phyloP scores from a whole-genome alignment of 2,888 invertebrate species.

The Orgyia antiqua region DNA sequence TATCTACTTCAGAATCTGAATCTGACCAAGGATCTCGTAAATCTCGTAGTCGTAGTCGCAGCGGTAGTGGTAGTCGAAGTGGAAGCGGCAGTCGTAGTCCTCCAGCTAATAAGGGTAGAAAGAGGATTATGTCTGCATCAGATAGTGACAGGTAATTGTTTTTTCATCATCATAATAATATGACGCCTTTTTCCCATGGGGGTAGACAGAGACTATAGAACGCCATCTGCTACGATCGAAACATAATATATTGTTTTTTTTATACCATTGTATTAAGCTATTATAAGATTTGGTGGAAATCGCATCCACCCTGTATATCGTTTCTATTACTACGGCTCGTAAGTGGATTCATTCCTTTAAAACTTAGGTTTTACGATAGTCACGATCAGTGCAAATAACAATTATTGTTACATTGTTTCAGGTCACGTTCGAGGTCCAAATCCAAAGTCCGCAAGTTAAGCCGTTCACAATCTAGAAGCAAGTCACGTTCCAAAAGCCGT shows the following conservation, averaged over 20 bases:
- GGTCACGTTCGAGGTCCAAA: slow-evolving; percentile 47
- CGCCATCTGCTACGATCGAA: too few relatives aligned
- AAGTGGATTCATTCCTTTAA: too few relatives aligned
- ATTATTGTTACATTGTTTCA: slow-evolving; percentile 4
- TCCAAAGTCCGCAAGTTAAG: slow-evolving; percentile 55
- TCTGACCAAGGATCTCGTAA: slow-evolving; percentile 72
- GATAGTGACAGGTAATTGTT: slow-evolving; percentile 72
- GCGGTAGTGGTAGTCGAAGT: slow-evolving; percentile 62
- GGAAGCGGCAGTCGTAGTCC: slow-evolving; percentile 45
- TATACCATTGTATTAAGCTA: background rate
- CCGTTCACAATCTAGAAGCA: slow-evolving; percentile 43
- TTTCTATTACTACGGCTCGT: too few relatives aligned
- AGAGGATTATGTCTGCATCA: slow-evolving; percentile 81
- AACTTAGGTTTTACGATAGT: too few relatives aligned
- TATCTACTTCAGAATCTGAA: slow-evolving; percentile 92
- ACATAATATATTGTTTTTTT: too few relatives aligned
- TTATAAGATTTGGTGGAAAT: too few relatives aligned
- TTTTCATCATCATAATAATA: background rate
- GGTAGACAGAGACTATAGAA: too few relatives aligned
- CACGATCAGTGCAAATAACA: too few relatives aligned
- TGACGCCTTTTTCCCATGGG: too few relatives aligned
- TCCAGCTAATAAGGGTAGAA: slow-evolving; percentile 68
- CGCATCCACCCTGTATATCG: too few relatives aligned
- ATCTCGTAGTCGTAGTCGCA: slow-evolving; percentile 44
- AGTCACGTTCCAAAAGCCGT: slow-evolving; percentile 38